A percentile compares a stretch with the other conserved stretches of the same genome.
These are phyloP conservation scores for Drosophila arizonae DNA, from an alignment of 1,140 invertebrate species.

Conservation along the genomic window DNA sequence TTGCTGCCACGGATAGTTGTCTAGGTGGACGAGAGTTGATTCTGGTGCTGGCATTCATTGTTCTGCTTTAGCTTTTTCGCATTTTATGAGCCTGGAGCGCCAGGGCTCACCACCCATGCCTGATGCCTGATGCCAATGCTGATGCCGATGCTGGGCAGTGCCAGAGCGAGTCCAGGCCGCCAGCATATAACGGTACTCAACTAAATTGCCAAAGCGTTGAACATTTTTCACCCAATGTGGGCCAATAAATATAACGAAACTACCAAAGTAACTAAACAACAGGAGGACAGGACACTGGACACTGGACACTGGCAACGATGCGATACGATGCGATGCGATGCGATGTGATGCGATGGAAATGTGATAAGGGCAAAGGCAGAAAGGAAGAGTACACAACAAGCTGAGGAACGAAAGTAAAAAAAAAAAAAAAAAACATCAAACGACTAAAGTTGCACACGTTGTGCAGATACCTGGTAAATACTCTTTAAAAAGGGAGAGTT, in stretches of 20 bases:
- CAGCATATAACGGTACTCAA: constrained; percentile 80
- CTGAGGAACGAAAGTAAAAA: constrained; percentile 20
- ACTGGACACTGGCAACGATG: constrained; percentile 16
- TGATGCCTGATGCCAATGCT: neutral
- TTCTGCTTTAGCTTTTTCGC: constrained; percentile 68
- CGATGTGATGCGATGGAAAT: neutral
- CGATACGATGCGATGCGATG: neutral
- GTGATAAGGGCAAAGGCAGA: constrained; percentile 9
- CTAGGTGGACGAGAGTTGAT: constrained; percentile 55
- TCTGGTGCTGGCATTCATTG: constrained; percentile 63
- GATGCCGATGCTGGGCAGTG: no score
- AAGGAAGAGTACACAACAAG: constrained; percentile 37
- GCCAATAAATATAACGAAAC: constrained; percentile 83
- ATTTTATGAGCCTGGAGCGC: constrained; percentile 64
- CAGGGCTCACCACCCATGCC: neutral
- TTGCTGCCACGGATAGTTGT: constrained; percentile 32
- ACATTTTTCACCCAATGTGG: constrained; percentile 82
- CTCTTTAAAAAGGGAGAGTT: neutral
- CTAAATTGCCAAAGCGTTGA: constrained; percentile 81
- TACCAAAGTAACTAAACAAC: constrained; percentile 82
- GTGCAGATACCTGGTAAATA: neutral
- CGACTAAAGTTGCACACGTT: neutral
- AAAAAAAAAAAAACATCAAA: constrained; percentile 33
- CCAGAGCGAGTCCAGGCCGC: constrained; percentile 22
- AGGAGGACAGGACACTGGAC: constrained; percentile 25